These are phyloP conservation scores for Setipinna tenuifilis DNA, from an alignment of 2,797 vertebrate genomes.

Conservation along the genomic window DNA sequence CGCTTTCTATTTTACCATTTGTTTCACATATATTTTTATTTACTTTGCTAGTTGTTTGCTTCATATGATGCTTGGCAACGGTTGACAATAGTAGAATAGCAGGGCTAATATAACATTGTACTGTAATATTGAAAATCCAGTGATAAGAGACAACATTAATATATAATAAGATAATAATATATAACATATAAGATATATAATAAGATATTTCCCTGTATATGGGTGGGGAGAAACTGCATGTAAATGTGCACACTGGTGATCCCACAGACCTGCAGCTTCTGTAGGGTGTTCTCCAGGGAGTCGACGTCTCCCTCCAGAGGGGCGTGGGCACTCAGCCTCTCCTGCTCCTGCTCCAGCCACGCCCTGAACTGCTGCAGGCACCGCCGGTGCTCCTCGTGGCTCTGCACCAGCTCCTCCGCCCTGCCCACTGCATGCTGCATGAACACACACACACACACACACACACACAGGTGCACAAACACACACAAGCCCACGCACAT, in stretches of 20 bases:
- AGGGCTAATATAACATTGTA: neutral
- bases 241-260: neutral
- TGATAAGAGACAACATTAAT: neutral
- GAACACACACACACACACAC: conserved; percentile 9
- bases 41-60: neutral
- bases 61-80: neutral
- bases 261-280: conserved; percentile 68
- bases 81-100: neutral
- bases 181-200: too few relatives aligned
- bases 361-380: conserved; percentile 89
- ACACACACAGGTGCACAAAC: neutral
- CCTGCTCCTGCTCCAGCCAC: conserved; percentile 92
- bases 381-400: conserved; percentile 92
- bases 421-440: conserved; percentile 84
- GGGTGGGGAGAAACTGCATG: neutral
- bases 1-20: too few relatives aligned
- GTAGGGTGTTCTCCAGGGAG: conserved; percentile 81
- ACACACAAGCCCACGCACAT: conserved; percentile 16
- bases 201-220: neutral
- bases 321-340: conserved; percentile 79
- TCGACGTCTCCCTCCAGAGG: conserved; percentile 84
- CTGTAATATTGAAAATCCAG: neutral
- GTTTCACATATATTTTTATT: neutral
- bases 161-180: neutral
- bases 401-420: conserved; percentile 84